Percentiles rank a stretch among this genome's conserved stretches.
Conservation (phyloP, 2,797 vertebrate genomes). For the Carduelis carduelis region DNA sequence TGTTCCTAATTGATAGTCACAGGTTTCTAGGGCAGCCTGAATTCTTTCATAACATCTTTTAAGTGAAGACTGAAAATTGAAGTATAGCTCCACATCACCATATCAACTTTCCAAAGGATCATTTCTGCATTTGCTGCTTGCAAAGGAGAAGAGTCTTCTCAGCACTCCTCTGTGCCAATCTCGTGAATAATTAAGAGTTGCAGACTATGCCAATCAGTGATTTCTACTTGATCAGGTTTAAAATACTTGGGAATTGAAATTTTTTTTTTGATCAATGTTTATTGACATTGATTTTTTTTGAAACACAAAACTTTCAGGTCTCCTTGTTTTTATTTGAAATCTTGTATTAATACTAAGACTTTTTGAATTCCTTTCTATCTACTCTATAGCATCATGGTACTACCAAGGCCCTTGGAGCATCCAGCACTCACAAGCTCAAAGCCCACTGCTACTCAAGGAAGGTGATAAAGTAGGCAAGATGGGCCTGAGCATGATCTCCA, state of each 20-base stretch:
- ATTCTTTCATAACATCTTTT: background rate
- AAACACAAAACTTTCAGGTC: background rate
- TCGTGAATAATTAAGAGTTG: background rate
- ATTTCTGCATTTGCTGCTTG: background rate
- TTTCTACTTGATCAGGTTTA: background rate
- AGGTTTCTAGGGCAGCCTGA: background rate
- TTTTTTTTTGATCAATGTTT: background rate
- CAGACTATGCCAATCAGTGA: background rate
- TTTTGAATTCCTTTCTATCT: background rate
- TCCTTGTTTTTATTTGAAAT: background rate
- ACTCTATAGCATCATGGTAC: rapidly evolving
- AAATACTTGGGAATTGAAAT: background rate
- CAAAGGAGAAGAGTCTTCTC: background rate
- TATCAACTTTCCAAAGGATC: background rate
- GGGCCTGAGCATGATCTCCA: background rate
- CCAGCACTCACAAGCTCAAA: background rate
- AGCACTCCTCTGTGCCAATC: too few relatives aligned
- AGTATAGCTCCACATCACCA: background rate
- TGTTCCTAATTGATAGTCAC: background rate
- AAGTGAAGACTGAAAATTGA: background rate
- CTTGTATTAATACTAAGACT: background rate
- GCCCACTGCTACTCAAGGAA: background rate
- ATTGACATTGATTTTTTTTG: background rate
- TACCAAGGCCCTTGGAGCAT: background rate
- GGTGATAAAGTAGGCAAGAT: background rate